These are phyloP conservation scores for Euzophera pinguis DNA, from an alignment of 2,888 invertebrate genomes.

Conservation along the genomic window DNA sequence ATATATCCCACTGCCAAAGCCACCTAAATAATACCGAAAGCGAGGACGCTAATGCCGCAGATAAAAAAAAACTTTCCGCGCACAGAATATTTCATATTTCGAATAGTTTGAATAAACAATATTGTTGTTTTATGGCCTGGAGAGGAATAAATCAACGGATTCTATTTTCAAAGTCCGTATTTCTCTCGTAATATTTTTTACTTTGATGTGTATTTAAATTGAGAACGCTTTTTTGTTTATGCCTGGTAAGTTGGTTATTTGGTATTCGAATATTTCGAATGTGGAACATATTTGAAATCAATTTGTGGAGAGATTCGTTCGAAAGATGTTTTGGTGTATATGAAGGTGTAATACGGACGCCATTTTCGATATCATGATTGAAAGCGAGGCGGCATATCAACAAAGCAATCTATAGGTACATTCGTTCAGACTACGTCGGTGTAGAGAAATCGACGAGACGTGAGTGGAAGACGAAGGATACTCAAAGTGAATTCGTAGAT, in stretches of 20 bases:
- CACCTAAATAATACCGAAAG: constrained; percentile 9
- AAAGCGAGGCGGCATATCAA: constrained; percentile 9
- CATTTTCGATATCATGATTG: constrained; percentile 8
- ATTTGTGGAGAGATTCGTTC: constrained; percentile 2
- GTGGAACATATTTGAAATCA: neutral
- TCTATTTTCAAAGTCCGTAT: constrained; percentile 10
- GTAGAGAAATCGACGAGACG: constrained; percentile 8
- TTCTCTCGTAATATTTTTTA: constrained; percentile 4
- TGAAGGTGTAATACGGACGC: neutral
- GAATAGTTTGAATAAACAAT: constrained; percentile 11
- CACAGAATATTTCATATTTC: constrained; percentile 10
- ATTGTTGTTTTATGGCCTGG: constrained; percentile 10
- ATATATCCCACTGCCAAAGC: constrained; percentile 10
- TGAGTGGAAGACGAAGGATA: constrained; percentile 8
- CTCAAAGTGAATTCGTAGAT: constrained; percentile 5
- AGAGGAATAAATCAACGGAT: constrained; percentile 10
- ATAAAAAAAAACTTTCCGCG: constrained; percentile 6
- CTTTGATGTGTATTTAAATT: constrained; percentile 8
- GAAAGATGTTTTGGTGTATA: neutral
- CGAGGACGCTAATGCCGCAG: constrained; percentile 8
- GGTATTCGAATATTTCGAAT: neutral
- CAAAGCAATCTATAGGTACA: constrained; percentile 12
- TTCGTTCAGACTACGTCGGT: constrained; percentile 9
- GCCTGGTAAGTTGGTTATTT: neutral
- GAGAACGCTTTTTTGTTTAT: neutral